phyloP scores from a whole-genome alignment of 92 coral and sea anemone genomes.

The Actinostola sp. region DNA sequence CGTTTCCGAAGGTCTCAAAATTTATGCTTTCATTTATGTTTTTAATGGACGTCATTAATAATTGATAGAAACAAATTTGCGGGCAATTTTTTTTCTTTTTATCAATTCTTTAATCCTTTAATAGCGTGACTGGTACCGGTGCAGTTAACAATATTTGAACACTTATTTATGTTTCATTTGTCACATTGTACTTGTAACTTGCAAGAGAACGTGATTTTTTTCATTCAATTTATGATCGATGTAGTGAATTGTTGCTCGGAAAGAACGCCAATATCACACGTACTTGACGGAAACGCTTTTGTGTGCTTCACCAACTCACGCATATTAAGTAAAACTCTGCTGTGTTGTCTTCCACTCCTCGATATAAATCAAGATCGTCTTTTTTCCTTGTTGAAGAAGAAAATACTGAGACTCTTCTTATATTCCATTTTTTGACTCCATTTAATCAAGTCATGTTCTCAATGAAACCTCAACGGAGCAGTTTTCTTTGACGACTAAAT shows the following conservation, averaged over 20 bases:
- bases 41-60: conserved; percentile 8
- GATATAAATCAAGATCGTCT: no score
- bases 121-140: conserved; percentile 41
- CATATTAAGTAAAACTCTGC: background rate
- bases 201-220: background rate
- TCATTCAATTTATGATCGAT: background rate
- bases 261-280: background rate
- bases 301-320: background rate
- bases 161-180: background rate
- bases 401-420: no score
- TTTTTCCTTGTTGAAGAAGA: no score
- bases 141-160: background rate
- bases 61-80: background rate
- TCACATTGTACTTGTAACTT: background rate
- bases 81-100: background rate
- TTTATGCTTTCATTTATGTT: background rate
- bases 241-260: background rate
- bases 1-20: background rate
- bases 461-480: no score
- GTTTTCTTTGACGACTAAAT: no score
- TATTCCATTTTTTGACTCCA: no score
- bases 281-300: background rate
- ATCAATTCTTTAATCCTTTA: no score
- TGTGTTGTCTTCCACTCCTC: no score
- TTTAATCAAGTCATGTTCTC: no score